phyloP scores from a whole-genome alignment of 1,140 invertebrate genomes.

The Leptinotarsa texana region DNA sequence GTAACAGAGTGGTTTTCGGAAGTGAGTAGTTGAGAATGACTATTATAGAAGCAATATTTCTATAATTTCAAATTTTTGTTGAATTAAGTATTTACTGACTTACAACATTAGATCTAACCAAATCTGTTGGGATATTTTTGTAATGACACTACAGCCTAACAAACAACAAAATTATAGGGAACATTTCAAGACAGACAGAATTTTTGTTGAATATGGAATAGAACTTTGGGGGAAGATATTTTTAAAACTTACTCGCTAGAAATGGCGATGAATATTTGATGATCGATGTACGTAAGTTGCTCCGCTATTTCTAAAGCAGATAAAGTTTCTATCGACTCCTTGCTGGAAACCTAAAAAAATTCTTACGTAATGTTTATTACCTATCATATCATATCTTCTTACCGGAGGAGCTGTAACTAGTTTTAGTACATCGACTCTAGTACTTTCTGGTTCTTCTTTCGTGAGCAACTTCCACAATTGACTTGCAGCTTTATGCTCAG shows the following conservation, averaged over 20 bases:
- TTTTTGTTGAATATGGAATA: not conserved
- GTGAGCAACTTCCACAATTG: constrained; percentile 80
- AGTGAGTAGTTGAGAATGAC: no score
- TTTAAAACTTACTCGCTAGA: constrained; percentile 80
- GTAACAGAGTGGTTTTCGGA: no score
- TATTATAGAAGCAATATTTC: no score
- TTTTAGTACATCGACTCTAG: constrained; percentile 70
- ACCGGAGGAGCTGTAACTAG: constrained; percentile 76
- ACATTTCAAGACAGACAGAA: not conserved
- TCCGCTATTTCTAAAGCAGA: constrained; percentile 92
- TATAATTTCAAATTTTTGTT: no score
- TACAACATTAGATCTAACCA: no score
- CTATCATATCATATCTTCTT: constrained; percentile 39
- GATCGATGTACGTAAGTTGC: constrained; percentile 91
- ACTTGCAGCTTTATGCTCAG: constrained; percentile 86
- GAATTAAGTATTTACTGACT: no score
- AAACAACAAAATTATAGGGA: no score
- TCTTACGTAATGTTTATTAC: constrained; percentile 23
- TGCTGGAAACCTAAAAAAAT: constrained; percentile 69
- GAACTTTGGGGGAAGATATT: not conserved
- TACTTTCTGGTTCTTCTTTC: constrained; percentile 67
- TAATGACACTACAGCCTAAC: no score
- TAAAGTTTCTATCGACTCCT: constrained; percentile 83
- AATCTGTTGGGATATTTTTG: no score
- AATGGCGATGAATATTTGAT: constrained; percentile 90